phyloP scores from a whole-genome alignment of 1,140 invertebrate genomes.

The Sipha flava region DNA sequence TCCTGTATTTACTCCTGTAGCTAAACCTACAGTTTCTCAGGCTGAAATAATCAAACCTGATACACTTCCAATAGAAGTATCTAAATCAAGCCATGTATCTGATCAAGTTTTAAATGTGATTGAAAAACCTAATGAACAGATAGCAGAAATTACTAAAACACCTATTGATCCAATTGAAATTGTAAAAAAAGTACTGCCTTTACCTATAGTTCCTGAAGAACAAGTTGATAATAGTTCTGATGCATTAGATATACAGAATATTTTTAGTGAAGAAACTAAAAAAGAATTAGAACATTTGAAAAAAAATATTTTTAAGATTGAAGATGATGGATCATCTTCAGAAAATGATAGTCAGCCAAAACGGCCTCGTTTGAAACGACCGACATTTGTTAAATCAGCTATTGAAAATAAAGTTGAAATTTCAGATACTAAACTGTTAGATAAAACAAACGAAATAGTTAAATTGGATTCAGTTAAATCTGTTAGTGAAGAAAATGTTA shows the following conservation, averaged over 20 bases:
- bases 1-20: background rate
- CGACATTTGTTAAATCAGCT: background rate
- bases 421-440: background rate
- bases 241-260: background rate
- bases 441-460: background rate
- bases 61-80: background rate
- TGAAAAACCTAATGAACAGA: background rate
- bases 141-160: background rate
- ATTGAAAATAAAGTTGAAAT: background rate
- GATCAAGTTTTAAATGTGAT: background rate
- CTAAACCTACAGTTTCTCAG: background rate
- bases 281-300: conserved; percentile 22
- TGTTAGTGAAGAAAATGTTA: background rate
- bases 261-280: conserved; percentile 25
- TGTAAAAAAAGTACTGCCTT: background rate
- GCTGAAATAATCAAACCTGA: background rate
- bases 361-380: conserved; percentile 11
- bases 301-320: conserved; percentile 29
- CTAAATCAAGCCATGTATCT: background rate
- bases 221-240: background rate
- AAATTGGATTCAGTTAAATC: background rate
- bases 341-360: conserved; percentile 27
- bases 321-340: conserved; percentile 22
- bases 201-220: background rate
- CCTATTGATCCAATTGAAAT: background rate